phyloP scores from a whole-genome alignment of 2,888 invertebrate species.

The Drosophila leonis region DNA sequence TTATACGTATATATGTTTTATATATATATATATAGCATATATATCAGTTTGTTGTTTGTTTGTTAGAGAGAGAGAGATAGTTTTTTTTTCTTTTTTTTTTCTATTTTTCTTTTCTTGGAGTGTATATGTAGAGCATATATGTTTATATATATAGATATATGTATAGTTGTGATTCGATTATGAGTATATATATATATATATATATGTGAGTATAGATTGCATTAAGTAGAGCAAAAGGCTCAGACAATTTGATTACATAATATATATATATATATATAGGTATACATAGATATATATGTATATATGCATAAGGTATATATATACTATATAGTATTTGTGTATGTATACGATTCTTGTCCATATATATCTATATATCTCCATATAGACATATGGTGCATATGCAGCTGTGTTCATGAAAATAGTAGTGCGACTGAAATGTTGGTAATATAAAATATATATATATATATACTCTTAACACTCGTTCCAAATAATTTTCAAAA shows the following conservation, averaged over 20 bases:
- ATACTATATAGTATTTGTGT: background rate
- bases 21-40: conserved; percentile 53
- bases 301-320: background rate
- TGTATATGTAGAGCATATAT: conserved; percentile 33
- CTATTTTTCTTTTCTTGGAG: background rate
- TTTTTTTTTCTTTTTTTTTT: background rate
- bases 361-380: background rate
- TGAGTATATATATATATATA: conserved; percentile 19
- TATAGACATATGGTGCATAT: background rate
- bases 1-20: conserved; percentile 69
- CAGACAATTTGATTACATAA: background rate
- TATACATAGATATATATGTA: background rate
- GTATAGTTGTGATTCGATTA: conserved; percentile 31
- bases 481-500: too few relatives aligned
- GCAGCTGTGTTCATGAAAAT: too few relatives aligned
- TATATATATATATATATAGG: background rate
- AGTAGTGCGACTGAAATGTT: too few relatives aligned
- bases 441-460: background rate
- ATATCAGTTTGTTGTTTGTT: conserved; percentile 28
- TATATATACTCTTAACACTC: too few relatives aligned
- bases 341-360: background rate
- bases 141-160: conserved; percentile 26
- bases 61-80: conserved; percentile 16
- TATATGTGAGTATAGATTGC: conserved; percentile 23
- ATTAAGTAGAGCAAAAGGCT: conserved; percentile 24